Evolutionary conservation across 2,113 vertebrate species (phyloP).

Genomic region (Pomatorhinus ruficollis): DNA sequence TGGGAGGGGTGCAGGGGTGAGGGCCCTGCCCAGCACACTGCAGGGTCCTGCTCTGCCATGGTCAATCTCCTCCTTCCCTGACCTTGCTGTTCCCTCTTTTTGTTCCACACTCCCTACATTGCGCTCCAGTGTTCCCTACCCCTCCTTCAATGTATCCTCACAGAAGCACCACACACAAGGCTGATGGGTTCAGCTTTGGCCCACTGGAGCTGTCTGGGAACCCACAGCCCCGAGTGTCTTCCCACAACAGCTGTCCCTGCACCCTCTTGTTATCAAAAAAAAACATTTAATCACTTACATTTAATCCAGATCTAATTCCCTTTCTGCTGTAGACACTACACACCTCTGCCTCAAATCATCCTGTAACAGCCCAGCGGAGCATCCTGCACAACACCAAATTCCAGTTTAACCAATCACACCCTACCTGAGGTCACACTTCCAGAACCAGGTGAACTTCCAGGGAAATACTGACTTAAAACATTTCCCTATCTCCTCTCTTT

Average conservation of each 20-base stretch:
- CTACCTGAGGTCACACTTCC: not conserved
- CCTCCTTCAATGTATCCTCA: not conserved
- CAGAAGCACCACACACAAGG: not conserved
- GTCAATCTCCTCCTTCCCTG: not conserved
- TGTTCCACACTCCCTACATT: not conserved
- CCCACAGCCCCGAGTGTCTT: rapidly evolving
- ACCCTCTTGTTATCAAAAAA: not conserved
- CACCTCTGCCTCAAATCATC: not conserved
- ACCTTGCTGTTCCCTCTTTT: not conserved
- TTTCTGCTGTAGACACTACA: not conserved
- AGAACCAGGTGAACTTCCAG: not conserved
- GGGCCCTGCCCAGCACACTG: too few species aligned
- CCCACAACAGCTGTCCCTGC: not conserved
- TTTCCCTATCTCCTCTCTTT: not conserved
- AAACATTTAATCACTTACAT: not conserved
- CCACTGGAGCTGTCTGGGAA: not conserved
- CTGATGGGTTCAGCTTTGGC: not conserved
- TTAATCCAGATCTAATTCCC: not conserved
- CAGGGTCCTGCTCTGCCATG: not conserved
- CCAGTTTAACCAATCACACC: not conserved
- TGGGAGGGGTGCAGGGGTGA: not conserved
- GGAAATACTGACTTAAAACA: not conserved
- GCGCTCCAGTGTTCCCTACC: not conserved
- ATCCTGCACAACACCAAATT: not conserved
- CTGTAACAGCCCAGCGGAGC: rapidly evolving